phyloP scores from a whole-genome alignment of 2,797 vertebrate species.

The Cuniculus paca region DNA sequence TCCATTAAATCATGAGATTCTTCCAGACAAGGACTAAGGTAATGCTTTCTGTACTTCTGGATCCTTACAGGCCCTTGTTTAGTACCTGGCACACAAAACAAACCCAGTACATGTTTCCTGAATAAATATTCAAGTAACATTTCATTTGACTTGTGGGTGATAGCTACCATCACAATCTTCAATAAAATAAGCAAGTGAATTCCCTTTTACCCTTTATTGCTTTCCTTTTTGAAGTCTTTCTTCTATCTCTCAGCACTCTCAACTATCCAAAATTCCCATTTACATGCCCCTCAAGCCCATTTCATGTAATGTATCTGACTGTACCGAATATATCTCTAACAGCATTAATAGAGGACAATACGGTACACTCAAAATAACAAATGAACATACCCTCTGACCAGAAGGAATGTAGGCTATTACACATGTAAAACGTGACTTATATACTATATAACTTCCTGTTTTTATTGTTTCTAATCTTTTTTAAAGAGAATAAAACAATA shows the following conservation, averaged over 20 bases:
- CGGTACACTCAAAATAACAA: constrained; percentile 26
- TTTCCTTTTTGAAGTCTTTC: constrained; percentile 31
- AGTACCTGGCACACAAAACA: not conserved
- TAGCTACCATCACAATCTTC: not conserved
- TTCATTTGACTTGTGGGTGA: not conserved
- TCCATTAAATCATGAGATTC: not conserved
- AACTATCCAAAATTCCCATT: constrained; percentile 2
- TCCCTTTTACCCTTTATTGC: not conserved
- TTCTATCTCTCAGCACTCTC: not conserved
- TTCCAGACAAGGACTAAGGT: not conserved
- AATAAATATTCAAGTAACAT: not conserved
- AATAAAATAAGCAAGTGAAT: constrained; percentile 2
- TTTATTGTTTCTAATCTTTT: constrained; percentile 29
- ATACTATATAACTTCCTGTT: not conserved
- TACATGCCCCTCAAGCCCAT: not conserved
- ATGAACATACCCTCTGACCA: constrained; percentile 17
- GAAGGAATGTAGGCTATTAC: not conserved
- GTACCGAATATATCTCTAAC: not conserved
- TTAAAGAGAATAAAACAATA: too few species aligned
- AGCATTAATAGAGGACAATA: not conserved
- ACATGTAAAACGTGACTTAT: not conserved
- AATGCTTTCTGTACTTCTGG: not conserved
- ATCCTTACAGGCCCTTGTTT: not conserved
- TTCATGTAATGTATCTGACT: not conserved
- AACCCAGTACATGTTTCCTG: not conserved